Base-by-base conservation (phyloP, 2,113 vertebrate species). In the Chlorodrepanis virens region DNA sequence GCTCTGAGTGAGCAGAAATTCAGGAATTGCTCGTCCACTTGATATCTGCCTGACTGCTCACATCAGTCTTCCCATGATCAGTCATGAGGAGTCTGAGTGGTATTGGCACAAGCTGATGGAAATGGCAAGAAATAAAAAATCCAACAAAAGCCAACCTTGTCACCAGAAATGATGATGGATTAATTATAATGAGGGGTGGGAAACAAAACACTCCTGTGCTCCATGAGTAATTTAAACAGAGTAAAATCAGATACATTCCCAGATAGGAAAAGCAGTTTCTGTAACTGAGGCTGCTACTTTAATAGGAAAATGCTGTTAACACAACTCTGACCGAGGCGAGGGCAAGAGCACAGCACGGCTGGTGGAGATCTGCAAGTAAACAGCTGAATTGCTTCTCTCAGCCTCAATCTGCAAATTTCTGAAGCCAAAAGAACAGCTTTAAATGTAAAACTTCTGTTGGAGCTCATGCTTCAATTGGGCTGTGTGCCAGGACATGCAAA, bases 391-490 rank as follows among this genome's bases (percentile, higher is more conserved):
- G 91, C 85, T 88, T 89, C 87, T 83, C 83, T 83, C 81, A 60
- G 70, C 88, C 88, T 94, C 91, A 90, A 75, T 84, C 86, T 83
- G 83, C 12, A 21, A 54, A 67, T 83, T 83, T 87, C 59, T 63
- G 61, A 94, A 89, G 89, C 93, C 84, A 96, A 94, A 72, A 97
- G 90, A 94, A 94, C 83, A 89, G 67, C 54, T 94, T 96, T 90
- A 95, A 95, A 96, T 94, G 60, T 74, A 84, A 97, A 96, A 90
- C 89, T 92, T 94, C 96, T 96, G 93, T 35, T 86, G 70, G 75
- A 91, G 81, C 52, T 94, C 87, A 79, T 93, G 80, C 76, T 96
- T 84, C 94, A 95, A 40, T 54, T 97, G 85, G 87, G 96, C 81
- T 68, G 2, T 27, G 56, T 54, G 89, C 94, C 96, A 93, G 93